phyloP scores from a whole-genome alignment of 1,140 invertebrate species.

The Pseudoatta argentina region DNA sequence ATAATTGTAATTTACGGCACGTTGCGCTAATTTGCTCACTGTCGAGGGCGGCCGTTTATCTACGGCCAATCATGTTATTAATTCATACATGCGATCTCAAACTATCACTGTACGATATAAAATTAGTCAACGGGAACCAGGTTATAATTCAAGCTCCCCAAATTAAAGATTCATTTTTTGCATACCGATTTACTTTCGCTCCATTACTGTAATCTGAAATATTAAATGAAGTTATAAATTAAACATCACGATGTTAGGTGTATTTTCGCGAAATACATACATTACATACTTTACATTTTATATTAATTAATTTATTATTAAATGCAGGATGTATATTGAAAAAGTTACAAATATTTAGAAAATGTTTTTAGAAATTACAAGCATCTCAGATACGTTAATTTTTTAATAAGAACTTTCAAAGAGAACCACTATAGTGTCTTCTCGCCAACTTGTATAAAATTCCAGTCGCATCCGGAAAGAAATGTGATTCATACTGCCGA shows the following conservation, averaged over 20 bases:
- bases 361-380: not conserved
- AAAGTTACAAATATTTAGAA: no score
- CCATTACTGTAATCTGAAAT: not conserved
- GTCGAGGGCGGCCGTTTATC: slow-evolving; percentile 42
- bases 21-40: slow-evolving; percentile 37
- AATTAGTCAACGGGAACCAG: not conserved
- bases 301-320: not conserved
- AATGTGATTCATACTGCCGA: slow-evolving; percentile 20
- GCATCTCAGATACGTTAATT: not conserved
- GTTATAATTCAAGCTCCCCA: not conserved
- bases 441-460: not conserved
- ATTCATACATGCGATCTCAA: slow-evolving; percentile 3
- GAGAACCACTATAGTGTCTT: not conserved
- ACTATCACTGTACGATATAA: not conserved
- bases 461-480: not conserved
- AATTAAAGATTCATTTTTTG: not conserved
- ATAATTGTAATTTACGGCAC: slow-evolving; percentile 52
- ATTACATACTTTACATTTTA: not conserved
- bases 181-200: not conserved
- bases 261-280: not conserved
- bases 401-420: not conserved
- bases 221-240: not conserved
- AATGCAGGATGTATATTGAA: not conserved
- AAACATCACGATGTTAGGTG: not conserved
- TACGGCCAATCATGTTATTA: slow-evolving; percentile 38